These are phyloP conservation scores for Octonoba sinensis DNA, from an alignment of 2,888 invertebrate species.

Conservation along the genomic window DNA sequence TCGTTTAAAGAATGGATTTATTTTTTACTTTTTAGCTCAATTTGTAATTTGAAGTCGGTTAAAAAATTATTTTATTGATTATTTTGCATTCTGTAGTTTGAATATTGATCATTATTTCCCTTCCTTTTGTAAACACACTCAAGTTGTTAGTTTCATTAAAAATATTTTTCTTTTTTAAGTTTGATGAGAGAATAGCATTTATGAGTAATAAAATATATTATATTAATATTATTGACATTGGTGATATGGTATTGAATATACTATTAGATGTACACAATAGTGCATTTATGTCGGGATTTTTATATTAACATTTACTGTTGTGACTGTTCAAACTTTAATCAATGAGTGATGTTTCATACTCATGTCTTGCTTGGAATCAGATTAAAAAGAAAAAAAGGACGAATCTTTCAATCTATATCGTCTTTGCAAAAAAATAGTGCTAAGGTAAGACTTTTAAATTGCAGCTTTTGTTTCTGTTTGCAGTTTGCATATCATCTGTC, in stretches of 20 bases:
- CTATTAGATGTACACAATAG: too few relatives aligned
- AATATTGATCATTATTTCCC: neutral
- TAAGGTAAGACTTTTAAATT: constrained; percentile 77
- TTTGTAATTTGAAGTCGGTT: too few relatives aligned
- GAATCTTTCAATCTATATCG: constrained; percentile 95
- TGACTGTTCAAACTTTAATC: constrained; percentile 16
- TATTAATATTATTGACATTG: too few relatives aligned
- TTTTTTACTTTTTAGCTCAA: too few relatives aligned
- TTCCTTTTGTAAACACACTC: neutral
- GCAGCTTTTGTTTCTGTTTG: neutral
- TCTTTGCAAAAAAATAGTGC: constrained; percentile 96
- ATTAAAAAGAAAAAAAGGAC: constrained; percentile 87
- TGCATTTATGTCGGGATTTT: too few relatives aligned
- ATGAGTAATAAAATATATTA: too few relatives aligned
- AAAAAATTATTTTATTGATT: too few relatives aligned
- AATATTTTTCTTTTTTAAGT: neutral
- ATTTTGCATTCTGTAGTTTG: neutral
- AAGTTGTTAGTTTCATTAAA: neutral
- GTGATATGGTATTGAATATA: too few relatives aligned
- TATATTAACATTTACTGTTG: too few relatives aligned
- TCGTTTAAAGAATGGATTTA: too few relatives aligned
- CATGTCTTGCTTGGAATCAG: constrained; percentile 60
- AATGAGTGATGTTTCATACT: constrained; percentile 30
- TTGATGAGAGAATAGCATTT: neutral
- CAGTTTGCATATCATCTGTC: neutral